A percentile compares a stretch with the other conserved stretches of the same genome.
phyloP scores from a whole-genome alignment of 2,888 invertebrate species.

The Andricus curvator region DNA sequence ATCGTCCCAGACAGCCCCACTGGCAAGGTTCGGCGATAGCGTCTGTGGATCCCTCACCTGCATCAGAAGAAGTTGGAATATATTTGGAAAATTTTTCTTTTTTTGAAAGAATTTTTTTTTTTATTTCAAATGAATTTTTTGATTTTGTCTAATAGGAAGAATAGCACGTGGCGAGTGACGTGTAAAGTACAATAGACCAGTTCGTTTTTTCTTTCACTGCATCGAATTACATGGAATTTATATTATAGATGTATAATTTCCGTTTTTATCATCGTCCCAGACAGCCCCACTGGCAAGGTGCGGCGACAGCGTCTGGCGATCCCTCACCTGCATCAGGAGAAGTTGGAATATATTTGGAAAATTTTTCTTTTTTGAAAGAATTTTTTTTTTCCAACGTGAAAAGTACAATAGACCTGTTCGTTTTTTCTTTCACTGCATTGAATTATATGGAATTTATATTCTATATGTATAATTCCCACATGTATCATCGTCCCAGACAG shows the following conservation, averaged over 20 bases:
- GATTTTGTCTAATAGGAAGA: not conserved
- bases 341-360: too few species aligned
- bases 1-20: not conserved
- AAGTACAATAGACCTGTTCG: not conserved
- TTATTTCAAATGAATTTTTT: not conserved
- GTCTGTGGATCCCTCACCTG: too few species aligned
- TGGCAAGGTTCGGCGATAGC: too few species aligned
- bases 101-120: not conserved
- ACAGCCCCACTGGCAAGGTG: not conserved
- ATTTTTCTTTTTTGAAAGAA: too few species aligned
- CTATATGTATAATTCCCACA: not conserved
- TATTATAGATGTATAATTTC: not conserved
- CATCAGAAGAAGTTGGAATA: too few species aligned
- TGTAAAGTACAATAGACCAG: too few species aligned
- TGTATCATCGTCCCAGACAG: not conserved
- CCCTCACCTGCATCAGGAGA: too few species aligned
- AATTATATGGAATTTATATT: not conserved
- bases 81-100: not conserved
- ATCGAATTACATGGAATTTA: too few species aligned
- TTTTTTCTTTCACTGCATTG: not conserved
- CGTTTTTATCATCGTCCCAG: not conserved
- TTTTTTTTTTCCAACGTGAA: not conserved
- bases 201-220: too few species aligned
- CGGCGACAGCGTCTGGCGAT: too few species aligned
- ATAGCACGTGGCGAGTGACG: too few species aligned